A percentile compares a stretch with the other conserved stretches of the same genome.
These are phyloP conservation scores for Tetrao urogallus DNA, from an alignment of 2,113 vertebrate species.

Conservation along the genomic window DNA sequence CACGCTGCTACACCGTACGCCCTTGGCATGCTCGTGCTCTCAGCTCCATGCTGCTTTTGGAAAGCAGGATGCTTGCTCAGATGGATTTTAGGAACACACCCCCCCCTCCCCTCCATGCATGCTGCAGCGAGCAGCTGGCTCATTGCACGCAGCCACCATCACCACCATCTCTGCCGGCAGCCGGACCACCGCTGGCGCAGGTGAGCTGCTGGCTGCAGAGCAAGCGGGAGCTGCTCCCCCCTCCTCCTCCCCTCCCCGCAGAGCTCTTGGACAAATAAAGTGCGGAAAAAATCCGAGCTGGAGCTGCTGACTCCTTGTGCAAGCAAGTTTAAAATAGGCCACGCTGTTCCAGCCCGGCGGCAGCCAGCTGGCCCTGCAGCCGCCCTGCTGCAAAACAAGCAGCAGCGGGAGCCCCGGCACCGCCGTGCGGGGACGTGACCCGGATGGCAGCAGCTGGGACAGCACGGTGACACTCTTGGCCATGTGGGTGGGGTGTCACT, in stretches of 20 bases:
- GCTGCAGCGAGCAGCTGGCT: neutral
- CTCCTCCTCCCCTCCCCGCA: neutral
- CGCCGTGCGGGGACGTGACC: neutral
- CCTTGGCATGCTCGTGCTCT: neutral
- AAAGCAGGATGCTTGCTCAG: neutral
- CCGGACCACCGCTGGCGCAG: neutral
- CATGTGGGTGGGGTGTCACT: neutral
- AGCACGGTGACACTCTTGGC: neutral
- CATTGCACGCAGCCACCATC: neutral
- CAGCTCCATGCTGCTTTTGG: neutral
- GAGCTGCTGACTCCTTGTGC: constrained; percentile 72
- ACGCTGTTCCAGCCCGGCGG: constrained; percentile 59
- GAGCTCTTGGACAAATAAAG: constrained; percentile 70
- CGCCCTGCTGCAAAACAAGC: constrained; percentile 58
- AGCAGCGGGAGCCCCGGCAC: constrained; percentile 1
- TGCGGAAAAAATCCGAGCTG: constrained; percentile 66
- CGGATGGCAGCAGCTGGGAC: neutral
- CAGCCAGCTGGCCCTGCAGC: constrained; percentile 64
- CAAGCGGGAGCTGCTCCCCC: constrained; percentile 17
- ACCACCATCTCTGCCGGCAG: fast-evolving
- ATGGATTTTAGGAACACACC: neutral
- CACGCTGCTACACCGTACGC: neutral
- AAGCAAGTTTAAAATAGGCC: constrained; percentile 69
- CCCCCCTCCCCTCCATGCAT: neutral
- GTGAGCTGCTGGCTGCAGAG: neutral